Conservation (phyloP, 2,797 vertebrate species). For the Poeciliopsis gracilis region DNA sequence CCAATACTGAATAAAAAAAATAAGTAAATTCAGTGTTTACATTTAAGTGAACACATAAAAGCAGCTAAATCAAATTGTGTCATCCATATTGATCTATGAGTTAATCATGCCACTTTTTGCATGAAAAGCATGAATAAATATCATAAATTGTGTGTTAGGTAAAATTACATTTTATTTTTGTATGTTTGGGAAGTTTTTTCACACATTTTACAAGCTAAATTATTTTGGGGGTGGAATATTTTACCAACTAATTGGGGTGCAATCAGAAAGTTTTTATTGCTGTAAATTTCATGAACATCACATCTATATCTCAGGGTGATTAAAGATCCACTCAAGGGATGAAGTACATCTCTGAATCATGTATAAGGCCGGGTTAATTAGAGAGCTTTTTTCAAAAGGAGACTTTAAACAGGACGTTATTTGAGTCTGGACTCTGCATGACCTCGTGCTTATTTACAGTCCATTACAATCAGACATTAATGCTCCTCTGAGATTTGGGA, state of each 20-base stretch:
- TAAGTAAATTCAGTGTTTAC: neutral
- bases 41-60: neutral
- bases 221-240: neutral
- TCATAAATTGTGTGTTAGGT: neutral
- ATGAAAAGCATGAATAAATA: neutral
- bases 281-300: slow-evolving; percentile 40
- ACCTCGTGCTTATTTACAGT: slow-evolving; percentile 41
- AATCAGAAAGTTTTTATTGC: slow-evolving; percentile 38
- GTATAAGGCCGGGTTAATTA: slow-evolving; percentile 16
- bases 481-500: slow-evolving; percentile 34
- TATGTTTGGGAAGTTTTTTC: neutral
- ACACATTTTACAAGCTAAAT: neutral
- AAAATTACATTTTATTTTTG: neutral
- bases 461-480: slow-evolving; percentile 47
- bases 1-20: neutral
- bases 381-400: slow-evolving; percentile 32
- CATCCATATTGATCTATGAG: neutral
- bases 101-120: neutral
- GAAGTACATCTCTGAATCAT: slow-evolving; percentile 8
- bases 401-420: slow-evolving; percentile 26
- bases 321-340: slow-evolving; percentile 32
- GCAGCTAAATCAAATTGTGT: neutral
- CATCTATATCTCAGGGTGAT: slow-evolving; percentile 52
- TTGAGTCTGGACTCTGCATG: slow-evolving; percentile 30
- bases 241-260: slow-evolving; percentile 13